A percentile compares a stretch with the other conserved stretches of the same genome.
phyloP scores from a whole-genome alignment of 2,113 vertebrate genomes.

The Microtus montanus region DNA sequence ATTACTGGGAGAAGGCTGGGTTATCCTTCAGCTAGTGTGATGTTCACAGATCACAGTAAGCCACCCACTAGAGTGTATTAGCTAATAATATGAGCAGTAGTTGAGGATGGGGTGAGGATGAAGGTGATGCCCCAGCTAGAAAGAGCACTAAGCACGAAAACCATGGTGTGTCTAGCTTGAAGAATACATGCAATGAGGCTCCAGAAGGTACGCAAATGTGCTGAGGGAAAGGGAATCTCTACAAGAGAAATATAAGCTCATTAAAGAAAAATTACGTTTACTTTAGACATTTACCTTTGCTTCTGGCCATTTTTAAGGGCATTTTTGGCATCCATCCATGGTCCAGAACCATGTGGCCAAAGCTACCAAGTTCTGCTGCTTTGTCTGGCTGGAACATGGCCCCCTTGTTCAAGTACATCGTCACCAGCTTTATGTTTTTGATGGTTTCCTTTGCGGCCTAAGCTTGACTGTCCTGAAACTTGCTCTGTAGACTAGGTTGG shows the following conservation, averaged over 20 bases:
- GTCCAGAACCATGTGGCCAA: neutral
- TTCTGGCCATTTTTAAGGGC: neutral
- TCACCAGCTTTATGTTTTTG: neutral
- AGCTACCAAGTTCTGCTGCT: neutral
- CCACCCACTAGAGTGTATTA: neutral
- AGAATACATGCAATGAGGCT: neutral
- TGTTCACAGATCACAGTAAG: neutral
- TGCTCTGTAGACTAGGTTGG: neutral
- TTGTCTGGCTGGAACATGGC: neutral
- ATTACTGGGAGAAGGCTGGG: neutral
- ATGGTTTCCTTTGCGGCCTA: neutral
- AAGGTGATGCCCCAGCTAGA: neutral
- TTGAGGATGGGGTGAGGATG: neutral
- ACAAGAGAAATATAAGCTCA: conserved; percentile 5
- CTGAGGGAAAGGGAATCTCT: neutral
- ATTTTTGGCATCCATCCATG: neutral
- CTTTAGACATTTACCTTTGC: conserved; percentile 14
- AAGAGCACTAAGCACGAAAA: neutral
- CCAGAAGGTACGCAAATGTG: neutral
- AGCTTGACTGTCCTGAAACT: neutral
- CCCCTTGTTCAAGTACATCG: neutral
- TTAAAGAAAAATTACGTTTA: conserved; percentile 4
- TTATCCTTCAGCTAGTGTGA: neutral
- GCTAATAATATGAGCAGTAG: neutral
- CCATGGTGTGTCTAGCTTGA: neutral